A percentile compares a stretch with the other conserved stretches of the same genome.
These are phyloP conservation scores for Pandemis corylana DNA, from an alignment of 2,888 invertebrate species.

Conservation along the genomic window DNA sequence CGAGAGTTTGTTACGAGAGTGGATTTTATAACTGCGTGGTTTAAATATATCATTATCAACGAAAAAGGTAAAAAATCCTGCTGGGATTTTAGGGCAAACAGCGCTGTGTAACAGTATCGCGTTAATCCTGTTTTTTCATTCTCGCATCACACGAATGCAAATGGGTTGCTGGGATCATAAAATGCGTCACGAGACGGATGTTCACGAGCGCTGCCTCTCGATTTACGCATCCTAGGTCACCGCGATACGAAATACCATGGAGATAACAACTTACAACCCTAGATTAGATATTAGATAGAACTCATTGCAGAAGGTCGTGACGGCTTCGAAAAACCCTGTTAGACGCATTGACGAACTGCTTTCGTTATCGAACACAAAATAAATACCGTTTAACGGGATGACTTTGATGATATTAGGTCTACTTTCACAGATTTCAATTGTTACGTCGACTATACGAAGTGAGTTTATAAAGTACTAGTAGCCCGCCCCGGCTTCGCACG, in stretches of 20 bases:
- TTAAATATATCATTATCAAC: constrained; percentile 5
- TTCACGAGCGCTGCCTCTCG: constrained; percentile 39
- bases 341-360: too few relatives aligned
- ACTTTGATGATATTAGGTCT: too few relatives aligned
- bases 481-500: too few relatives aligned
- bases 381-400: too few relatives aligned
- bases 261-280: neutral
- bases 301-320: too few relatives aligned
- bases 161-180: constrained; percentile 33
- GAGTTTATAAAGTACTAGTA: too few relatives aligned
- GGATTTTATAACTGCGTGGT: constrained; percentile 8
- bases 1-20: constrained; percentile 1
- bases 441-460: too few relatives aligned
- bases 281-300: too few relatives aligned
- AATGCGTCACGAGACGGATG: constrained; percentile 27
- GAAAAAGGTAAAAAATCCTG: neutral
- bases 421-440: too few relatives aligned
- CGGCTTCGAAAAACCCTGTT: too few relatives aligned
- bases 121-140: constrained; percentile 33
- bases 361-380: too few relatives aligned
- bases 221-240: constrained; percentile 41
- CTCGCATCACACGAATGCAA: constrained; percentile 27
- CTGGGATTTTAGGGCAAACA: neutral
- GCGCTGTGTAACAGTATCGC: constrained; percentile 25
- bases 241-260: constrained; percentile 23